A percentile compares a stretch with the other conserved stretches of the same genome.
Conservation (phyloP, 2,888 invertebrate genomes). For the Stomorhina lunata region DNA sequence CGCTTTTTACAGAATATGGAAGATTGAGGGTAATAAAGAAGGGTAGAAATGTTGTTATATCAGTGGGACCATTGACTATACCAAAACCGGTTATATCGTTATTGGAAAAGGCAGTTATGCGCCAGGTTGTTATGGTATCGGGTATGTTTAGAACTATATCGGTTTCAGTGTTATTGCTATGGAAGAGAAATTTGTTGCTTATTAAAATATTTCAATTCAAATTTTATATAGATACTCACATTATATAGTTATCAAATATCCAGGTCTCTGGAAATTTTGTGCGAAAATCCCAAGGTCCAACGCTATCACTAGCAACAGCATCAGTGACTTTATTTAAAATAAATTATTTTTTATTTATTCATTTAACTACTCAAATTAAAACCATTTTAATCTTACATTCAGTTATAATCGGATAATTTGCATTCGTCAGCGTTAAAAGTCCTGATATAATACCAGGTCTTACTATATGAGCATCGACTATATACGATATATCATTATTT, state of each 20-base stretch:
- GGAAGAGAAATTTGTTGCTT: neutral
- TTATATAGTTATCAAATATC: conserved; percentile 82
- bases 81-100: conserved; percentile 87
- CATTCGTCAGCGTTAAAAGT: conserved; percentile 76
- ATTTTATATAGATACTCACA: conserved; percentile 42
- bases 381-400: conserved; percentile 68
- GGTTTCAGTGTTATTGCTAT: conserved; percentile 18
- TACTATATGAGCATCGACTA: neutral
- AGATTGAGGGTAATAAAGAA: conserved; percentile 88
- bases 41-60: conserved; percentile 86
- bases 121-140: conserved; percentile 89
- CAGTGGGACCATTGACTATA: conserved; percentile 81
- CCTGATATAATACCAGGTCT: conserved; percentile 68
- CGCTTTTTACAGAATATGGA: conserved; percentile 87
- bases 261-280: conserved; percentile 84
- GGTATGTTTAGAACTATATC: conserved; percentile 80
- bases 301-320: neutral
- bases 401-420: conserved; percentile 71
- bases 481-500: neutral
- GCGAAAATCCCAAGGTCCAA: neutral
- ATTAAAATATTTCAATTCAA: neutral
- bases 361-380: too few species aligned
- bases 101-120: conserved; percentile 88
- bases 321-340: neutral
- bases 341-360: neutral